phyloP scores from a whole-genome alignment of 2,797 vertebrate genomes.

The Strix occidentalis region DNA sequence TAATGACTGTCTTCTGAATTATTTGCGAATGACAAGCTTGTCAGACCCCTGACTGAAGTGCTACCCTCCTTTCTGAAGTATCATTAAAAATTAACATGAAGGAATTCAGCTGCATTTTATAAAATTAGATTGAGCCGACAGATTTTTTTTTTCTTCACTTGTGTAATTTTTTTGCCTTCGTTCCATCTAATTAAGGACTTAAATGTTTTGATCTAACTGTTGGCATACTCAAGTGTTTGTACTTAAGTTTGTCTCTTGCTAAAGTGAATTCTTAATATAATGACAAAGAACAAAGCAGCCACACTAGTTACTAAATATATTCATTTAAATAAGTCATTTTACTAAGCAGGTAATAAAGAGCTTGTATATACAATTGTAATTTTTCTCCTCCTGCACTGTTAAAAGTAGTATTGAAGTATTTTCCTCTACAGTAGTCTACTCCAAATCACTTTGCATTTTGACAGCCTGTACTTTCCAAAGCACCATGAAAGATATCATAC shows the following conservation, averaged over 20 bases:
- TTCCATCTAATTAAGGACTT: slow-evolving; percentile 72
- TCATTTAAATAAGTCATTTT: slow-evolving; percentile 50
- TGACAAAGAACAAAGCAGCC: slow-evolving; percentile 46
- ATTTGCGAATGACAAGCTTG: slow-evolving; percentile 80
- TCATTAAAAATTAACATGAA: slow-evolving; percentile 71
- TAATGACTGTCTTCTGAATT: slow-evolving; percentile 80
- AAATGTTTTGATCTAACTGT: slow-evolving; percentile 75
- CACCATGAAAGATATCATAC: neutral
- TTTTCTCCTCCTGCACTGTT: neutral
- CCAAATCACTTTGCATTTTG: neutral
- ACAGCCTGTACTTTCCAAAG: neutral
- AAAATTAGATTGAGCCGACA: slow-evolving; percentile 58
- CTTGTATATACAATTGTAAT: neutral
- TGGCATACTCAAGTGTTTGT: slow-evolving; percentile 68
- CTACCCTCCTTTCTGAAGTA: slow-evolving; percentile 71
- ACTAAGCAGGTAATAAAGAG: slow-evolving; percentile 2
- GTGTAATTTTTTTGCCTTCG: slow-evolving; percentile 27
- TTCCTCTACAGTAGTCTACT: neutral
- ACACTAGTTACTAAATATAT: slow-evolving; percentile 39
- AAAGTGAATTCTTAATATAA: slow-evolving; percentile 65
- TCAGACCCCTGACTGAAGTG: slow-evolving; percentile 71
- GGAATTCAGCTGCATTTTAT: slow-evolving; percentile 72
- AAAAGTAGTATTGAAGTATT: neutral
- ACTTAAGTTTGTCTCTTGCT: slow-evolving; percentile 71
- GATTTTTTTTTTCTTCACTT: slow-evolving; percentile 28